Evolutionary conservation across 2,113 vertebrate genomes (phyloP).

Genomic region (Isichthys henryi): DNA sequence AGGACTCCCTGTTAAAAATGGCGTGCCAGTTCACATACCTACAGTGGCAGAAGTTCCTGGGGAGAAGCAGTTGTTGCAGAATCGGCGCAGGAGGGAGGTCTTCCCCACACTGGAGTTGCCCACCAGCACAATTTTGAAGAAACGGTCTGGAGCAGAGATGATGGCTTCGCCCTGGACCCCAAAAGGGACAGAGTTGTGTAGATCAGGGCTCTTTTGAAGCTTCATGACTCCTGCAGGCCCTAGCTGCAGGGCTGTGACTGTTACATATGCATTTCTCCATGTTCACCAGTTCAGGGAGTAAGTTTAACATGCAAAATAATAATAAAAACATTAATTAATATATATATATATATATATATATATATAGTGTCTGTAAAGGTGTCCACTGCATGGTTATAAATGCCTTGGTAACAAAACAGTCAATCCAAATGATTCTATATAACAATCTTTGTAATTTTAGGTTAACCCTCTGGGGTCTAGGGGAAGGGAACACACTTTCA

Average conservation of each 20-base stretch:
- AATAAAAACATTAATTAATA: background rate
- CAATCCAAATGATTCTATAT: background rate
- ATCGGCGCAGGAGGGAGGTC: conserved; percentile 76
- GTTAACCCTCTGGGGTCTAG: background rate
- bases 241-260: background rate
- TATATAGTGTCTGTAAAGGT: background rate
- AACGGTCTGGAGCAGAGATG: conserved; percentile 57
- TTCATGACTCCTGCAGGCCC: background rate
- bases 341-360: background rate
- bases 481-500: no score
- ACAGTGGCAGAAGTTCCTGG: conserved; percentile 73
- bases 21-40: conserved; percentile 62
- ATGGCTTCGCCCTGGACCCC: conserved; percentile 53
- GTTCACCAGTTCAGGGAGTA: background rate
- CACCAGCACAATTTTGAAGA: conserved; percentile 86
- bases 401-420: background rate
- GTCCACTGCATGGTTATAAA: background rate
- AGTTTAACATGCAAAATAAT: background rate
- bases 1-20: background rate
- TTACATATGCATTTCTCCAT: no score
- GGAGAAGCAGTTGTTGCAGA: conserved; percentile 75
- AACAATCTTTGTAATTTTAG: background rate
- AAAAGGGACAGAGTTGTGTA: background rate
- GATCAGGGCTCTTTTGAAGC: background rate
- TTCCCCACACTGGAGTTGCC: conserved; percentile 87